Conservation (phyloP, 2,113 vertebrate species). For the Rhizomys pruinosus region DNA sequence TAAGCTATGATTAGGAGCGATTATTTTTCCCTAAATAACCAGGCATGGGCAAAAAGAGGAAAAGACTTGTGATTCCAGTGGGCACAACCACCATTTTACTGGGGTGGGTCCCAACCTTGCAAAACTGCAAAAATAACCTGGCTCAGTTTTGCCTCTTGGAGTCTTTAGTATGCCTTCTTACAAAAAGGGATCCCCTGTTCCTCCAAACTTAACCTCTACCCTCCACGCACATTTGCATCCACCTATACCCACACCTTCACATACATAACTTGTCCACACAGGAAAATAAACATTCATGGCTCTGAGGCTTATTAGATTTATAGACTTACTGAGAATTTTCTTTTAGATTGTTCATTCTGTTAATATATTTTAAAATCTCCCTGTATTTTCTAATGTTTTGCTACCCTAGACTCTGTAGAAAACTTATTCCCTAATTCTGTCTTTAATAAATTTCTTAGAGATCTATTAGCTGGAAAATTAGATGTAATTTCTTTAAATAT, state of each 20-base stretch:
- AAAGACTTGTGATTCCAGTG: not conserved
- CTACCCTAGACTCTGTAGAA: not conserved
- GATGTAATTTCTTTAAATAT: constrained; percentile 28
- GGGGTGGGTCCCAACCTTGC: not conserved
- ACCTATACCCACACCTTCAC: not conserved
- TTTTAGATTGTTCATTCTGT: not conserved
- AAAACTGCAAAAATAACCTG: not conserved
- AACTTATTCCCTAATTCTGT: constrained; percentile 2
- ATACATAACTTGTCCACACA: not conserved
- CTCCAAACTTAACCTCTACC: not conserved
- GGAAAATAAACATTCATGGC: not conserved
- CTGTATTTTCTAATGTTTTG: not conserved
- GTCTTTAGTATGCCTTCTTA: not conserved
- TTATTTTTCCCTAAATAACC: too few species aligned
- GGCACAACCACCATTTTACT: not conserved
- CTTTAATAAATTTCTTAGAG: constrained; percentile 17
- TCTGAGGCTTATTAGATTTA: not conserved
- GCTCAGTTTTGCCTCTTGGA: not conserved
- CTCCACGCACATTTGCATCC: not conserved
- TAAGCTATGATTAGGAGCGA: too few species aligned
- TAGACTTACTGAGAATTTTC: not conserved
- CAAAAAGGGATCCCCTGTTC: not conserved
- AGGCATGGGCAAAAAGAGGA: not conserved
- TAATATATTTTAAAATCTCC: not conserved
- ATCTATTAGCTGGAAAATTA: constrained; percentile 9